Base-by-base conservation (phyloP, 2,113 vertebrate species). In the Microtus montanus region DNA sequence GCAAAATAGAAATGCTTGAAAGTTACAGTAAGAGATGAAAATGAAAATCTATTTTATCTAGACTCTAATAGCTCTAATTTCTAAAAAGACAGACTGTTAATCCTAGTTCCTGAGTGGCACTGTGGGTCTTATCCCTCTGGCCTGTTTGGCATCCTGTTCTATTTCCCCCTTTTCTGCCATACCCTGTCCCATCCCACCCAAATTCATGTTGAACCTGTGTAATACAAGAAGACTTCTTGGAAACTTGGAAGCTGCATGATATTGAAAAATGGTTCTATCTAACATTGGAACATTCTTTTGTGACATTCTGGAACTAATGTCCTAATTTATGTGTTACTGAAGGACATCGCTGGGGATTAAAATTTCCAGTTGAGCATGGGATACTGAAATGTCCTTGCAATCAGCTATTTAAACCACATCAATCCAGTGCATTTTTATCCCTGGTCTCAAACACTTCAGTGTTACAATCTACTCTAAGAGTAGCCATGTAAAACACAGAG, bases 311-410 rank as follows among this genome's bases (percentile, higher is more conserved):
- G 17, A 93, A 49, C 35, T 70, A 71, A 73, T 14, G 11, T 74
- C 5, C 90, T 91, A 95, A 78, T 78, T 92, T 77, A 28, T 28
- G 22, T 78, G n/a, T 92, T 91, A 91, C 90, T 86, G 14, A 58
- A 91, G 82, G 26, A 33, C 6, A 61, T 58, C 63, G 22, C 3
- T 30, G 44, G 14, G 5, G 33, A 73, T 28, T n/a, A 49, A 92
- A 52, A 75, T 70, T 87, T 83, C 15, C 70, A 89, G 8, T 74
- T 95, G 64, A 95, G n/a, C 26, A 75, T 19, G 85, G 14, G 19
- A 49, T 12, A 68, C 4, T 63, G n/a, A 47, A 33, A 4, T 28
- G 79, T 87, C 20, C 44, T 19, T 96, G 61, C 66, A 87, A 79
- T 63, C 71, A 22, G 24, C 92, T 83, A 92, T 28, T 49, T 68